Base-by-base conservation (phyloP, 2,113 vertebrate species). In the Fregetta grallaria region DNA sequence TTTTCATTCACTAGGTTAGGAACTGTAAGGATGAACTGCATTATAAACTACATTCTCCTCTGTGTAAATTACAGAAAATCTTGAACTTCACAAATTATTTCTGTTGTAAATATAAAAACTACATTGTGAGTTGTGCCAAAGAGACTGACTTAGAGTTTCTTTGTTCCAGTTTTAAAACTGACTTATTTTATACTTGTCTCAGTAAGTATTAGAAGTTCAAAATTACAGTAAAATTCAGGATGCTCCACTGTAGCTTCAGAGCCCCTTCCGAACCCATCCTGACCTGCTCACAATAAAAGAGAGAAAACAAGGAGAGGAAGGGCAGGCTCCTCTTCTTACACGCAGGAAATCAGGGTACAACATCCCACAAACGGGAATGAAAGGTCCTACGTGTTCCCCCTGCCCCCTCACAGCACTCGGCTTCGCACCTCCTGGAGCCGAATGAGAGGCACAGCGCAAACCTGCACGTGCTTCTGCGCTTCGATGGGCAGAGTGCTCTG, bases 271-370 rank as follows among this genome's bases (percentile, higher is more conserved):
- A 85, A 32, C 13, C 18, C 42, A 25, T 20, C 26, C 70, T 19
- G 27, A 52, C 70, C 52, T 29, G 56, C 36, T 36, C 32, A 42
- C 49, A 6, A 36, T 1, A 23, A 26, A 27, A 50, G 36, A 65
- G 15, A 40, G 71, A 40, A 40, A 63, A 71, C 25, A 32, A 55
- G 63, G 40, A 49, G 63, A 70, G 45, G 27, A 75, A 68, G n/a
- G 49, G 30, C 30, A 27, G 45, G 61, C 21, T 45, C 53, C 53
- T 67, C 34, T 14, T 36, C 68, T 21, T 21, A 17, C 36, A 5
- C 1, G 14, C 20, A 32, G 40, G 17, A 15, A 13, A 14, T 8
- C 0, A 27, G 1, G 26, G 61, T 20, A 55, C 21, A 23, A 13
- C 42, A 29, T 7, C 49, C 47, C 68, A 32, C 11, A 34, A 40